These are phyloP conservation scores for Pituophis catenifer DNA, from an alignment of 2,113 vertebrate genomes.

Conservation along the genomic window DNA sequence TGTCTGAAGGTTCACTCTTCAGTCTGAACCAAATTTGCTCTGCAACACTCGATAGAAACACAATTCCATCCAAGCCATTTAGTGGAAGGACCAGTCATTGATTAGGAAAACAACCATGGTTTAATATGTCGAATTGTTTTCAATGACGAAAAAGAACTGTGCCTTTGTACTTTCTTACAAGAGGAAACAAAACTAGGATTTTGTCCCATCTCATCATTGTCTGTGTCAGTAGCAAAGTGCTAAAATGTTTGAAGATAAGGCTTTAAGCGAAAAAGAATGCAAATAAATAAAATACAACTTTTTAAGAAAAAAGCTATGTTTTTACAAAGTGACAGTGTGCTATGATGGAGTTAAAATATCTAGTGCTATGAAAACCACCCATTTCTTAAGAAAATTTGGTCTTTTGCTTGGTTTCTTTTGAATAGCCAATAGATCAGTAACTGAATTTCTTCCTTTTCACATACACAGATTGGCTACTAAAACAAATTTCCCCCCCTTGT, in stretches of 20 bases:
- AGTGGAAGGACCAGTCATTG: slow-evolving; percentile 32
- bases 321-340: slow-evolving; percentile 40
- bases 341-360: slow-evolving; percentile 33
- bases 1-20: slow-evolving; percentile 9
- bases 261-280: slow-evolving; percentile 14
- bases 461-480: slow-evolving; percentile 15
- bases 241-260: slow-evolving; percentile 43
- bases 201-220: not conserved
- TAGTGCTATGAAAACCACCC: slow-evolving; percentile 21
- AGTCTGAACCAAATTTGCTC: not conserved
- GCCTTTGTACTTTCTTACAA: slow-evolving; percentile 32
- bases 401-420: slow-evolving; percentile 42
- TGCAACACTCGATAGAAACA: slow-evolving; percentile 10
- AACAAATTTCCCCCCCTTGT: slow-evolving; percentile 8
- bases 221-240: slow-evolving; percentile 42
- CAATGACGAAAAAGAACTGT: not conserved
- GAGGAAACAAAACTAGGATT: slow-evolving; percentile 27
- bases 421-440: slow-evolving; percentile 47
- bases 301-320: slow-evolving; percentile 34
- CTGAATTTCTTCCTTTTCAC: slow-evolving; percentile 22
- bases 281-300: slow-evolving; percentile 4
- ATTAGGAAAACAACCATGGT: not conserved
- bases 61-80: slow-evolving; percentile 5
- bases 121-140: not conserved
- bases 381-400: slow-evolving; percentile 29